Conservation (phyloP, 2,113 vertebrate genomes). For the Crypturellus undulatus region DNA sequence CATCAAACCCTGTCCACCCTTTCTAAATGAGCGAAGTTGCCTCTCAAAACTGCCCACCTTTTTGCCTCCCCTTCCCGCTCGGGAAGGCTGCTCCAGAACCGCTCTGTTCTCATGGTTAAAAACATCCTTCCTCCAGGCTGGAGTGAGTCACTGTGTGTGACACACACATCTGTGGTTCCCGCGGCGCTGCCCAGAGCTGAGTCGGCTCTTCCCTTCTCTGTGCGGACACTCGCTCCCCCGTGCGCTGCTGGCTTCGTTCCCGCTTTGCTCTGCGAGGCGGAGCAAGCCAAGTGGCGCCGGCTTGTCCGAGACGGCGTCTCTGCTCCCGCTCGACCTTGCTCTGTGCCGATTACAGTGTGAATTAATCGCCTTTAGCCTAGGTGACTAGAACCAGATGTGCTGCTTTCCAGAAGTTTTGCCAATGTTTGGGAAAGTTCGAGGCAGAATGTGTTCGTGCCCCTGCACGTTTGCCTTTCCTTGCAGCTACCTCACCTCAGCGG, state of each 20-base stretch:
- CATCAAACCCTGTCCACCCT: neutral
- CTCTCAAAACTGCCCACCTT: neutral
- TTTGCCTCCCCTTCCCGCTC: neutral
- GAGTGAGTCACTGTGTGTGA: neutral
- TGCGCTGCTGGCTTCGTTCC: neutral
- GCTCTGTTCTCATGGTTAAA: neutral
- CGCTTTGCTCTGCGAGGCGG: neutral
- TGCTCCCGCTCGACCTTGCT: neutral
- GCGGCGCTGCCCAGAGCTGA: neutral
- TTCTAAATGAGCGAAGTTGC: neutral
- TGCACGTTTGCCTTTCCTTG: neutral
- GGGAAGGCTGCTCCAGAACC: neutral
- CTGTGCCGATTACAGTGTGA: neutral
- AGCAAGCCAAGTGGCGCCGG: neutral
- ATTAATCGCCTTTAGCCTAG: neutral
- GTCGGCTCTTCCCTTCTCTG: neutral
- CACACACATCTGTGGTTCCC: neutral
- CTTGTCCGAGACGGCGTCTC: neutral
- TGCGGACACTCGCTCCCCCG: neutral
- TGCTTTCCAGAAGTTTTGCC: neutral
- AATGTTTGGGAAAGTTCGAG: neutral
- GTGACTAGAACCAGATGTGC: neutral
- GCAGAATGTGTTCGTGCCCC: neutral
- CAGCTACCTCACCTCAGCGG: neutral
- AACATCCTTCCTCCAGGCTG: neutral